Conservation (phyloP, 2,797 vertebrate species). For the Bothrops alternatus region DNA sequence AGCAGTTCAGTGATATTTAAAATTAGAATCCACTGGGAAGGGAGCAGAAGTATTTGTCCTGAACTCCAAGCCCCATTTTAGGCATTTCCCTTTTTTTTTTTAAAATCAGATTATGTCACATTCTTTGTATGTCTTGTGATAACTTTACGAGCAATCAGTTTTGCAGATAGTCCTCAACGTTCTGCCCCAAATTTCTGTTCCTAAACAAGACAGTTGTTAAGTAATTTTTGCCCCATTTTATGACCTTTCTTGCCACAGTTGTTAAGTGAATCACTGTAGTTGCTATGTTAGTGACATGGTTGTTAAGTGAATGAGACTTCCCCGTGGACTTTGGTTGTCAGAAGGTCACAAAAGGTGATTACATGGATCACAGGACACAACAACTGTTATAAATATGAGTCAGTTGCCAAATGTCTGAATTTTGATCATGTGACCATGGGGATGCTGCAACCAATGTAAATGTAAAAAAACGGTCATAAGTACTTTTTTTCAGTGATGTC, state of each 20-base stretch:
- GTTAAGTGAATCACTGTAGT: neutral
- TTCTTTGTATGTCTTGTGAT: neutral
- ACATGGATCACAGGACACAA: neutral
- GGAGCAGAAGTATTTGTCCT: neutral
- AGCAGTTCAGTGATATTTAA: neutral
- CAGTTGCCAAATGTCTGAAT: neutral
- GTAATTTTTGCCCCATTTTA: neutral
- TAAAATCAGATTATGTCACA: neutral
- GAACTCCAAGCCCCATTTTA: neutral
- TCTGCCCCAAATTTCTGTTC: neutral
- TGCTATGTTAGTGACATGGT: neutral
- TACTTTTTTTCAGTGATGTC: neutral
- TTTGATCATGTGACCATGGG: neutral
- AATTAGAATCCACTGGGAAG: neutral
- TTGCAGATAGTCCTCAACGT: neutral
- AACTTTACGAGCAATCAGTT: neutral
- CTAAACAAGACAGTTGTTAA: neutral
- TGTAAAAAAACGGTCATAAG: neutral
- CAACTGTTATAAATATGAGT: neutral
- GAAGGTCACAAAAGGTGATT: neutral
- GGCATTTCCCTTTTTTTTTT: neutral
- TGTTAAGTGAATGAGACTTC: neutral
- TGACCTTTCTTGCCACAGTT: neutral
- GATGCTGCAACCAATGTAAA: neutral
- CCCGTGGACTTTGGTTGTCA: neutral